A percentile compares a stretch with the other conserved stretches of the same genome.
phyloP scores from a whole-genome alignment of 2,888 invertebrate species.

The Shargacucullia verbasci region DNA sequence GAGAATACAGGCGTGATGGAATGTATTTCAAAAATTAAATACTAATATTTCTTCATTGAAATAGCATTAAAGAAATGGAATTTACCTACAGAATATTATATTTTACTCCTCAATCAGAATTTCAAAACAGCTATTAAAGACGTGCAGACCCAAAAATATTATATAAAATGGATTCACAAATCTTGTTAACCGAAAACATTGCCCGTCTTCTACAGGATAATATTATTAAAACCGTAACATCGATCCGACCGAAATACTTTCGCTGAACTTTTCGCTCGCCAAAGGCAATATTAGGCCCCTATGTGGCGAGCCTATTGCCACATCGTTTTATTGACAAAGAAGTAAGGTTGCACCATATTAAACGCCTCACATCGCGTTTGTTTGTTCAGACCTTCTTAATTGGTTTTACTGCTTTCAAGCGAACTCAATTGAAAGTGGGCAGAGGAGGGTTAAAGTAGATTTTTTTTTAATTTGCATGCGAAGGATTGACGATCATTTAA shows the following conservation, averaged over 20 bases:
- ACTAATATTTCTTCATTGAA: too few species aligned
- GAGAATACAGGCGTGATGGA: too few species aligned
- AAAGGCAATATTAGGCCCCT: background rate
- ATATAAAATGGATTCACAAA: too few species aligned
- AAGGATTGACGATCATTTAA: conserved; percentile 1
- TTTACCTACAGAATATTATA: too few species aligned
- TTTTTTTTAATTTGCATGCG: conserved; percentile 2
- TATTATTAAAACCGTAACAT: too few species aligned
- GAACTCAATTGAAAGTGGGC: conserved; percentile 7
- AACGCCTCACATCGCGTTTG: conserved; percentile 2
- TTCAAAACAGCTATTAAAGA: too few species aligned
- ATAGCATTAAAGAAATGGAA: too few species aligned
- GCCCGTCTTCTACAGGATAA: too few species aligned
- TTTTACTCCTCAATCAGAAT: too few species aligned
- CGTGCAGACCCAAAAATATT: too few species aligned
- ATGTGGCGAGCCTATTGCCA: background rate
- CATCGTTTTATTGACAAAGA: background rate
- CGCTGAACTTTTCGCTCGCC: background rate
- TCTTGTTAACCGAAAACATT: too few species aligned
- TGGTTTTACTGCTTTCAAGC: conserved; percentile 14
- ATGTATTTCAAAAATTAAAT: too few species aligned
- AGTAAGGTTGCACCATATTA: conserved; percentile 6
- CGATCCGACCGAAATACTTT: background rate
- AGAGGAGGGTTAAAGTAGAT: conserved; percentile 9
- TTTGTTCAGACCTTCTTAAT: conserved; percentile 12